Evolutionary conservation across 2,888 invertebrate species (phyloP).

Genomic region (Campoplex capitator): DNA sequence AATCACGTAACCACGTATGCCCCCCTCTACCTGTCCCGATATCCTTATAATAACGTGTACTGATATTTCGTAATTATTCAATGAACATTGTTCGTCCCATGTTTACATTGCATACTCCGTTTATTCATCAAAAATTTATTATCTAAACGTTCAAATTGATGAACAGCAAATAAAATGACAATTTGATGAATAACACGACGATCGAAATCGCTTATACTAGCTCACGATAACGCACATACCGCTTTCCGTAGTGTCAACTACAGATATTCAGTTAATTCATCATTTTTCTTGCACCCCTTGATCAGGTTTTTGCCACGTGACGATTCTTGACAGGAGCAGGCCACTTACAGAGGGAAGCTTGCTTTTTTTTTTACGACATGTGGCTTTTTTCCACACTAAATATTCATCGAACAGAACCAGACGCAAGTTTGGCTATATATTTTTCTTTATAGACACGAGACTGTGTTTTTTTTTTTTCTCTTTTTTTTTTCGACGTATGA

Average conservation of each 20-base stretch:
- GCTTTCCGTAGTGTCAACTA: not conserved
- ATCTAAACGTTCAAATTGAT: not conserved
- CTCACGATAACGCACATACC: not conserved
- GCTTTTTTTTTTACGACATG: not conserved
- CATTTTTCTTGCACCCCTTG: not conserved
- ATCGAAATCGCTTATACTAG: not conserved
- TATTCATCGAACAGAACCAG: not conserved
- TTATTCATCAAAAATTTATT: not conserved
- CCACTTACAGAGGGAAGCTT: not conserved
- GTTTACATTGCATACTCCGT: not conserved
- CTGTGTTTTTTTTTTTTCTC: not conserved
- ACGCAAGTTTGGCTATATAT: not conserved
- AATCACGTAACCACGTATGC: not conserved
- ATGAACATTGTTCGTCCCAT: not conserved
- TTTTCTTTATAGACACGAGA: slow-evolving; percentile 9
- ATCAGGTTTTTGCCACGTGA: not conserved
- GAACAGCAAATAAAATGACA: not conserved
- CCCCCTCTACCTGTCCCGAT: not conserved
- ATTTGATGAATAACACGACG: not conserved
- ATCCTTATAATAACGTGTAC: not conserved
- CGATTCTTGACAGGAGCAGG: not conserved
- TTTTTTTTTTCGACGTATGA: not conserved
- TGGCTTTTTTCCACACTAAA: slow-evolving; percentile 2
- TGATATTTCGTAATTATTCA: slow-evolving; percentile 3
- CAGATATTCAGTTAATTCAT: not conserved